A percentile compares a stretch with the other conserved stretches of the same genome.
These are phyloP conservation scores for Dexiosoma caninum DNA, from an alignment of 2,888 invertebrate species.

Conservation along the genomic window DNA sequence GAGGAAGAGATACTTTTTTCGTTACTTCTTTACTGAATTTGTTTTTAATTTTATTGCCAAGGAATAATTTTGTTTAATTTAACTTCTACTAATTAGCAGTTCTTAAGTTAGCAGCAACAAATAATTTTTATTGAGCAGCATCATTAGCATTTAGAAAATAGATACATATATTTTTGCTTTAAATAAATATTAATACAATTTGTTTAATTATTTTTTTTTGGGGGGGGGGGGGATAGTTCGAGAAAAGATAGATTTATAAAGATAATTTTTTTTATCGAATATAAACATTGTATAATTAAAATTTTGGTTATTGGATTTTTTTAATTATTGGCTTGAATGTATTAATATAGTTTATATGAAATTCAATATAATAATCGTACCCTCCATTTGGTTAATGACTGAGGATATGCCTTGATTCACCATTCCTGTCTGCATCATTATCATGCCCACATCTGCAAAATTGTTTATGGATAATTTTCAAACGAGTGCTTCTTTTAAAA, in stretches of 20 bases:
- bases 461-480: constrained; percentile 68
- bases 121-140: constrained; percentile 65
- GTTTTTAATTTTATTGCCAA: background rate
- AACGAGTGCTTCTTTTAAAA: constrained; percentile 49
- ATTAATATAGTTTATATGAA: constrained; percentile 44
- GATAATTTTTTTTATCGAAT: constrained; percentile 28
- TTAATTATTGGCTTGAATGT: background rate
- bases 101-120: constrained; percentile 70
- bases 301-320: background rate
- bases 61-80: constrained; percentile 19
- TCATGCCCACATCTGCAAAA: constrained; percentile 94
- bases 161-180: constrained; percentile 24
- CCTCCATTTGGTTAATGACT: constrained; percentile 83
- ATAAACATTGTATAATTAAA: constrained; percentile 55
- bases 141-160: constrained; percentile 63
- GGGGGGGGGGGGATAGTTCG: constrained; percentile 18
- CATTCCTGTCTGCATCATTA: constrained; percentile 98
- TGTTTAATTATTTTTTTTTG: constrained; percentile 17
- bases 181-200: constrained; percentile 63
- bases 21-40: background rate
- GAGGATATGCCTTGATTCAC: constrained; percentile 92
- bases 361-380: constrained; percentile 80
- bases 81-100: constrained; percentile 51
- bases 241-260: constrained; percentile 10
- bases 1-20: constrained; percentile 10